These are phyloP conservation scores for Enteromius radiatus DNA, from an alignment of 2,797 vertebrate species.

Conservation along the genomic window DNA sequence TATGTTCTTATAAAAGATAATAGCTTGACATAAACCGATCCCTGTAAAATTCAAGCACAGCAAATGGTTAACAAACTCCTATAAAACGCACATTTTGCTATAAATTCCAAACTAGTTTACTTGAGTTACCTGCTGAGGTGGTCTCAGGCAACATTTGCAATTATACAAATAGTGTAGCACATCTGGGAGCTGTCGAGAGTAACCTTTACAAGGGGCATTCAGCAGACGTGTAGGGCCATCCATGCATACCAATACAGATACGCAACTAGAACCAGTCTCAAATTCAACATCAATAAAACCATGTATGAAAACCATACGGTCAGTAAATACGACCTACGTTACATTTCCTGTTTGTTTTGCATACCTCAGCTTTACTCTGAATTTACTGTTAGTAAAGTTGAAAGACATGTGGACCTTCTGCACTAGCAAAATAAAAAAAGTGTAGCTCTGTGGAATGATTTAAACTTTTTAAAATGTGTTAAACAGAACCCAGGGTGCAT, in stretches of 20 bases:
- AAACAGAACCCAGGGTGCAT: background rate
- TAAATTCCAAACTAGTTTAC: slow-evolving; percentile 54
- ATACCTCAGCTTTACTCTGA: background rate
- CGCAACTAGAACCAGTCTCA: slow-evolving; percentile 10
- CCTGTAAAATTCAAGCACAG: slow-evolving; percentile 37
- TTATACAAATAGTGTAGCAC: slow-evolving; percentile 56
- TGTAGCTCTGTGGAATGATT: background rate
- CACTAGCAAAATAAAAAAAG: background rate
- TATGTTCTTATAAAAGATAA: slow-evolving; percentile 52
- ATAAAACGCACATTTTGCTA: slow-evolving; percentile 44
- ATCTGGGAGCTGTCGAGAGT: slow-evolving; percentile 62
- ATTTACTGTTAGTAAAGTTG: background rate
- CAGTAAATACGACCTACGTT: background rate
- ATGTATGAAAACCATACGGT: background rate
- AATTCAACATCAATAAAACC: slow-evolving; percentile 13
- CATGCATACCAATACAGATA: slow-evolving; percentile 53
- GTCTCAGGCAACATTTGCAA: slow-evolving; percentile 52
- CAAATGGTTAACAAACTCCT: slow-evolving; percentile 42
- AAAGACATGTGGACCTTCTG: background rate
- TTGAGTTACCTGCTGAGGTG: slow-evolving; percentile 37
- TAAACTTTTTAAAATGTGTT: background rate
- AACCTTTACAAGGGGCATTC: slow-evolving; percentile 54
- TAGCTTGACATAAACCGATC: slow-evolving; percentile 33
- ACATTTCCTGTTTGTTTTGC: background rate
- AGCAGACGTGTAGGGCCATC: slow-evolving; percentile 10